Base-by-base conservation (phyloP, 1,140 invertebrate species). In the Papilio glaucus region DNA sequence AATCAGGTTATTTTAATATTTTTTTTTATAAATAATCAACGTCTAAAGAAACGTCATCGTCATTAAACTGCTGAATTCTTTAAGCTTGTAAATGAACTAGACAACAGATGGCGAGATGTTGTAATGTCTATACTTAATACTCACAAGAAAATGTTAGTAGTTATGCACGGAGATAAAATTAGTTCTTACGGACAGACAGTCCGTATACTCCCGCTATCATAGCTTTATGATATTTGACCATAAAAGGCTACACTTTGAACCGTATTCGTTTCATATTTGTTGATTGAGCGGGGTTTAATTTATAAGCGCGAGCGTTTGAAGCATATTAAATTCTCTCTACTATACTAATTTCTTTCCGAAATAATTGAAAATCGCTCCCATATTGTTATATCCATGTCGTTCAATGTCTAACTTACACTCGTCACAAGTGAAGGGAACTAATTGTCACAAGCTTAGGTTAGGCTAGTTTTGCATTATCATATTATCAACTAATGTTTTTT, bases 201-300 rank as follows among this genome's bases (percentile, higher is more conserved):
- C 41, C 7, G 39, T 4, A 60, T 18, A 9, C 61, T 72, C 60
- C 61, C 72, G 71, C 71, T 72, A 60, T 60, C 69, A 73, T 67
- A 38, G 65, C 74, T 53, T 75, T 77, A 78, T 77, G 80, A 82
- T 78, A 72, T 69, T 53, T 73, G 57, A 26, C 76, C 74, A 37
- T 76, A 76, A 69, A 75, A 67, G 76, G 78, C 29, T 67, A 73
- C 70, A 72, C 71, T 74, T 68, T 72, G 69, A 78, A 77, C 76
- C 71, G 72, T 77, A 77, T 72, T 78, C 62, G 45, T 45, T 61
- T 76, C 80, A 71, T 78, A 76, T 77, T 76, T 71, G 73, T 71
- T 42, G 37, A 24, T 13, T 18, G 7, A 10, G 57, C 49, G 7
- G 38, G 74, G 63, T 62, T 9, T 38, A 61, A 53, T n/a, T 29